Base-by-base conservation (phyloP, 2,888 invertebrate species). In the Zeuzera pyrina region DNA sequence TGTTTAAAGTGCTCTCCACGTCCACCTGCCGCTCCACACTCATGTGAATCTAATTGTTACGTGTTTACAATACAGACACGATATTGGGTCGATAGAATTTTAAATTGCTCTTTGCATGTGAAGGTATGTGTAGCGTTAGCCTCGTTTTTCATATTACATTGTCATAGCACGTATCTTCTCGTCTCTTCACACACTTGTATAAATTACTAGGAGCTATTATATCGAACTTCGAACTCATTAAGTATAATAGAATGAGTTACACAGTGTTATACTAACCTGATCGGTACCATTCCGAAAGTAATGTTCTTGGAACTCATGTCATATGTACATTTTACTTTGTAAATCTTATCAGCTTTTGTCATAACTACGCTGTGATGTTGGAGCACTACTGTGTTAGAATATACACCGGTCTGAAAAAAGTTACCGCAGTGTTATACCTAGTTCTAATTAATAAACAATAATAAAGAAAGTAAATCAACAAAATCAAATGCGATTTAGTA, bases 261-360 rank as follows among this genome's bases (percentile, higher is more conserved):
- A 13, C 26, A 12, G 41, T 32, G 49, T 35, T 38, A 47, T 23
- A 74, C 78, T 66, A 65, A 91, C 91, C 93, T 91, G 76, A 96
- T 95, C 43, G 96, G 96, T 91, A 95, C 95, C 95, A 96, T 95
- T 84, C 96, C 96, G 84, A 96, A 96, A 19, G 96, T 95, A 52
- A 96, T 95, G 74, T 96, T 96, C 86, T 95, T 94, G 12, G 96
- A 95, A 45, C 95, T 94, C 92, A 96, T 96, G 69, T 96, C 96
- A 73, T 96, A 96, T 3, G 96, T 96, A 65, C 96, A 96, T 68
- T 96, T 94, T 37, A 96, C 95, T 85, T 95, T 96, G 87, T 96
- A 96, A 65, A 96, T 95, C 72, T 96, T 96, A 69, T 96, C 96
- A 2, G 95, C 95, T 71, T 96, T 96, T 34, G 96, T 96, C 94